Evolutionary conservation across 2,113 vertebrate genomes (phyloP).

Genomic region (Gallinago jamesoni): DNA sequence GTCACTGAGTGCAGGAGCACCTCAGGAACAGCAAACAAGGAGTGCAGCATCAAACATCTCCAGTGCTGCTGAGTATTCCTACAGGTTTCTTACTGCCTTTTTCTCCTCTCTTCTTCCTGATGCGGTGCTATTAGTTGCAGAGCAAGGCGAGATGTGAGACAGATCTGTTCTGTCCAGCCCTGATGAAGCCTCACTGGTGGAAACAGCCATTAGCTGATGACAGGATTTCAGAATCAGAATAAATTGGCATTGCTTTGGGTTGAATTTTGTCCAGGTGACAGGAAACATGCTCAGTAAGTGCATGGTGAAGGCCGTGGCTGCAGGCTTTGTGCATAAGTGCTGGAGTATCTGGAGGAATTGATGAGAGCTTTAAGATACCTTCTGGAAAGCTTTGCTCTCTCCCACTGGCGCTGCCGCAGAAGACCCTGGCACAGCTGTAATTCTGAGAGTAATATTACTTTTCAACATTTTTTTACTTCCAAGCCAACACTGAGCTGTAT

Average conservation of each 20-base stretch:
- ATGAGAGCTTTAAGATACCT: neutral
- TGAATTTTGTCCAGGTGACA: neutral
- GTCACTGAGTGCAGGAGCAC: neutral
- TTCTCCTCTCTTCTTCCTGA: neutral
- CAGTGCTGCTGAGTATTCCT: neutral
- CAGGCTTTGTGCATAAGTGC: neutral
- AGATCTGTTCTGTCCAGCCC: neutral
- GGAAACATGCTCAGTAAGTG: neutral
- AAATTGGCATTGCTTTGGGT: neutral
- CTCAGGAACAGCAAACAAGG: neutral
- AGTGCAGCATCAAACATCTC: neutral
- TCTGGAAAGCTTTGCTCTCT: neutral
- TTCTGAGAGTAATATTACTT: neutral
- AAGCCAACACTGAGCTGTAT: neutral
- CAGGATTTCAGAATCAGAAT: neutral
- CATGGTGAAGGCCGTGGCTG: neutral
- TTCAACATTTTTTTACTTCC: neutral
- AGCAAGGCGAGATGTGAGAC: neutral
- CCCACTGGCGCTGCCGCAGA: neutral
- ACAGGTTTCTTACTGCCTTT: neutral
- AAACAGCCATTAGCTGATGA: neutral
- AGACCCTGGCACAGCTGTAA: neutral
- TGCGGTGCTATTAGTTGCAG: neutral
- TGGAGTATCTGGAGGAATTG: rapidly evolving
- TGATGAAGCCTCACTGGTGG: neutral